Evolutionary conservation across 92 coral and sea anemone species (phyloP).

Genomic region (Paragorgia papillata): DNA sequence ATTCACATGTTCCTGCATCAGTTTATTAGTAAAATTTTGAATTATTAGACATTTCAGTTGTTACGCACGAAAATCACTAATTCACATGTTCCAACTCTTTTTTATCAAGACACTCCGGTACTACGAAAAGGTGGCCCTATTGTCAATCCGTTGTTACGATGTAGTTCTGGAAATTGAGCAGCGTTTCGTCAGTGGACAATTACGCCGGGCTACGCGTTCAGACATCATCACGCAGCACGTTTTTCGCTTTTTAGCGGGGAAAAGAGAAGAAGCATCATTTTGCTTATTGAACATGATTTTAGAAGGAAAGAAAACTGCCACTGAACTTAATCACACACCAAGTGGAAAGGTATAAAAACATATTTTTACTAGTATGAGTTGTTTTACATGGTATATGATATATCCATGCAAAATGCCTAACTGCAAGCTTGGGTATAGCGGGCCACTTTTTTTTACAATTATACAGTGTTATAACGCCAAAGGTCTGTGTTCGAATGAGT

Average conservation of each 20-base stretch:
- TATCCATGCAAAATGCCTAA: too few species aligned
- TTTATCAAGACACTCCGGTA: neutral
- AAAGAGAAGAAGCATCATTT: constrained; percentile 13
- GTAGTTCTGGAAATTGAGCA: constrained; percentile 9
- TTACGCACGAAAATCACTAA: too few species aligned
- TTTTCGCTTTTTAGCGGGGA: constrained; percentile 3
- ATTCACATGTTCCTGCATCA: too few species aligned
- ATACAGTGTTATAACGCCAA: too few species aligned
- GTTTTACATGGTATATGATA: too few species aligned
- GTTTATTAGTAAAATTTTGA: neutral
- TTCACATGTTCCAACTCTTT: neutral
- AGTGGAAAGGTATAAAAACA: constrained; percentile 4
- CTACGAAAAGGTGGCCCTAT: constrained; percentile 11
- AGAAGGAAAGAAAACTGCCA: neutral
- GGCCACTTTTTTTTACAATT: too few species aligned
- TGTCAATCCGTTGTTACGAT: constrained; percentile 3
- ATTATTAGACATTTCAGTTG: too few species aligned
- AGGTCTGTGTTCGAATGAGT: too few species aligned
- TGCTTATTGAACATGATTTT: neutral
- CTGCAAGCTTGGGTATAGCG: too few species aligned
- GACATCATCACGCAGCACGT: constrained; percentile 1
- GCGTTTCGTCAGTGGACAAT: neutral
- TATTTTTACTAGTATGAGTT: too few species aligned
- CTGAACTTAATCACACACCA: constrained; percentile 9
- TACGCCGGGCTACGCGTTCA: neutral